Base-by-base conservation (phyloP, 2,888 invertebrate species). In the Dasypogon diadema region DNA sequence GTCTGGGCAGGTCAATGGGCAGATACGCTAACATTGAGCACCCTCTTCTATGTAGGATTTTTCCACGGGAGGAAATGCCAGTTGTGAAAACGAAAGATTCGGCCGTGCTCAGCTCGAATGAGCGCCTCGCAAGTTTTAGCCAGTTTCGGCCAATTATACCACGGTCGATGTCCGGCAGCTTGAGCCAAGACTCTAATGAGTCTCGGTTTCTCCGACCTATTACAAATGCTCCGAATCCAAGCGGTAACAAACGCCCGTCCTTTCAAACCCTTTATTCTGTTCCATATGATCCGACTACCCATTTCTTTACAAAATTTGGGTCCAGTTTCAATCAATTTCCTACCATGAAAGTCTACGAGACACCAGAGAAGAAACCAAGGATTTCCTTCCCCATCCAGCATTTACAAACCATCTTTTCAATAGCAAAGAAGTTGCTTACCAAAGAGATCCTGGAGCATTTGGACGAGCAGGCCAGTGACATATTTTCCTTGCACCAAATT, bases 291-390 rank as follows among this genome's bases (percentile, higher is more conserved):
- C 92, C 94, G 0, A 91, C 92, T 0, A 92, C 92, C 0, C 93
- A 95, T 83, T 97, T 96, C 86, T 98, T 98, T 82, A 91, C 93
- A 75, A 94, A 95, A 82, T 95, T 95, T 83, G 98, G 97, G 6
- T 96, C 97, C 0, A 95, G 95, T 84, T 98, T 97, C 83, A 94
- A 95, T 85, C 95, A 95, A 84, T 94, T 94, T 81, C 93, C 94
- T 0, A 92, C 94, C 79, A 91, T 94, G 90, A 88, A 93, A 79
- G 91, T 92, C 78, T 91, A 91, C 42, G 93, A 94, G 80, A 90
- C 90, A 0, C 90, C 91, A 0, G 92, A 92, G 77, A 92, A 91
- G 82, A 88, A 90, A 80, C 86, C 87, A n/a, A 88, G 87, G 70
- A 78, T 78, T 34, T 48, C 70, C 8, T 93, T 94, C 81, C 90